Base-by-base conservation (phyloP, 2,888 invertebrate species). In the Priocnemis perturbator region DNA sequence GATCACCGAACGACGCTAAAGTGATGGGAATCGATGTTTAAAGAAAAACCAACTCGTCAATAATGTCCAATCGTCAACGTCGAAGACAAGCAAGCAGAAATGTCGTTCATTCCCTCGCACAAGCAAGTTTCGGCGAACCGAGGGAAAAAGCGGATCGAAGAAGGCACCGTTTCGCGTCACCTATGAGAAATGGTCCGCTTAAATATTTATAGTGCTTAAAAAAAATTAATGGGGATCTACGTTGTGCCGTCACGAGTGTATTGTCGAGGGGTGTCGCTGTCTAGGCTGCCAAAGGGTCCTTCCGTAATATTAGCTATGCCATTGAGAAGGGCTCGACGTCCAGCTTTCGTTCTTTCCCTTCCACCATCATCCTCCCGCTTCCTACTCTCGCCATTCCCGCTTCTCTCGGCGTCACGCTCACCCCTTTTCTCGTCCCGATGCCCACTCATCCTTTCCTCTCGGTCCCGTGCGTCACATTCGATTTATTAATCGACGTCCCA, bases 181-280 rank as follows among this genome's bases (percentile, higher is more conserved):
- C 80, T 81, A 80, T 82, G 82, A 85, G 77, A 79, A 83, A 84
- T 79, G 83, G 73, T 64, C 66, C 76, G 71, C 81, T 83, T 82
- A 83, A 84, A 84, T 86, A 86, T 86, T 85, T 84, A 85, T 83
- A 82, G 79, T 74, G 77, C 74, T 83, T 77, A 77, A 83, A 81
- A 80, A 84, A 83, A 83, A 85, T 84, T 85, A 85, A 86, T 85
- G 83, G 84, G 78, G 78, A 85, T 83, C 81, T 79, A 81, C 79
- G 82, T 71, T 70, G 77, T 73, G 71, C 74, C 37, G 37, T 37
- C 67, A 62, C 75, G 76, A 80, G 77, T 75, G 74, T 73, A 73
- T 74, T 74, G 74, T 75, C 76, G 67, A 77, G 78, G 75, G 75
- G 76, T 69, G 69, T 73, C 73, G 71, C 67, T 67, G 74, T 70